phyloP scores from a whole-genome alignment of 2,113 vertebrate genomes.

The Lepisosteus oculatus region DNA sequence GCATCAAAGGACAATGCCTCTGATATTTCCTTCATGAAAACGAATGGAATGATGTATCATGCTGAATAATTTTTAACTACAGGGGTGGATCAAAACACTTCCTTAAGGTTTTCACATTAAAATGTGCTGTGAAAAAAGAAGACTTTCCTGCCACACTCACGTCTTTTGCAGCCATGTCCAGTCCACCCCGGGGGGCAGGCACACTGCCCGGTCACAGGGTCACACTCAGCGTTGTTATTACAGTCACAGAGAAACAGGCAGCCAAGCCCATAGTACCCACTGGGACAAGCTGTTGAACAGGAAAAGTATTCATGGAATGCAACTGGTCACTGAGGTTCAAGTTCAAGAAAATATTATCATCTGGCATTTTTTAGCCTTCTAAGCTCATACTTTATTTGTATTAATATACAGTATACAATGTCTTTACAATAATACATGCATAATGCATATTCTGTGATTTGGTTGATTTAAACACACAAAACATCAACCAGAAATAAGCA shows the following conservation, averaged over 20 bases:
- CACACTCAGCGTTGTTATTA: constrained; percentile 37
- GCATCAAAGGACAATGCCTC: too few species aligned
- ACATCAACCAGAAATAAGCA: too few species aligned
- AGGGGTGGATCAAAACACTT: too few species aligned
- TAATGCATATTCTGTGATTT: too few species aligned
- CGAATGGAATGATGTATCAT: too few species aligned
- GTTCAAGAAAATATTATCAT: neutral
- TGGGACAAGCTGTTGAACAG: constrained; percentile 40
- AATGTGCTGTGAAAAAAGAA: neutral
- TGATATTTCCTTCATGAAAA: too few species aligned
- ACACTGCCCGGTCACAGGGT: constrained; percentile 49
- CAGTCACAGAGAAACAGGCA: constrained; percentile 48
- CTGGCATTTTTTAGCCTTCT: neutral
- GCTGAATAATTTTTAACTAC: too few species aligned
- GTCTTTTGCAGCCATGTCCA: constrained; percentile 30
- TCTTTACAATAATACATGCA: too few species aligned
- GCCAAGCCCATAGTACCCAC: constrained; percentile 45
- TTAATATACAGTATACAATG: too few species aligned
- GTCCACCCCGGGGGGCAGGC: constrained; percentile 36
- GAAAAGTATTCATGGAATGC: neutral
- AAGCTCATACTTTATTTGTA: neutral
- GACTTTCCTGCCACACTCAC: constrained; percentile 27
- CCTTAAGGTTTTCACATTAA: too few species aligned
- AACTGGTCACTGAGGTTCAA: neutral
- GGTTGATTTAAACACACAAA: too few species aligned